Base-by-base conservation (phyloP, 2,113 vertebrate genomes). In the Columba janthina region DNA sequence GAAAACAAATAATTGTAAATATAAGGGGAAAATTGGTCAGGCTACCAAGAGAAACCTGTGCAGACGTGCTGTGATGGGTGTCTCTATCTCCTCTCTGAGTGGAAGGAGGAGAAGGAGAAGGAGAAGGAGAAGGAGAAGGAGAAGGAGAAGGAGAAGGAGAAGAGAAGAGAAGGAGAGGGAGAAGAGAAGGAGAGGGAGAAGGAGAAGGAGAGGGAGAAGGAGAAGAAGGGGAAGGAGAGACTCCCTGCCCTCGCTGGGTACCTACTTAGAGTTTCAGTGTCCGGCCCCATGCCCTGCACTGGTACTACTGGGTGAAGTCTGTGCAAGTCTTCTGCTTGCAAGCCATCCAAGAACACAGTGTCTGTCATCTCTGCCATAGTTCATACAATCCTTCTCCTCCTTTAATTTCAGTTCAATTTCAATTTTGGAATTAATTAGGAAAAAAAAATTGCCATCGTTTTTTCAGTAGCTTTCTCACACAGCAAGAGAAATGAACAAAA, bases 201-300 rank as follows among this genome's bases (percentile, higher is more conserved):
- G 38, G 38, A 38, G 17, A 44, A 8, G n/a, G 32, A 24, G 15
- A 19, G 24, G 46, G 40, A 58, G 38, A 56, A 32, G 31, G 67
- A 13, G 42, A 20, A 50, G 29, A 19, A 42, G 42, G 48, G 22
- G 15, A 19, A 9, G 40, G 13, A 44, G 22, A 32, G 10, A 51
- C 36, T 81, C 38, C 20, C 11, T 62, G 29, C 32, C 22, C 26
- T 71, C 36, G 15, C 15, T 7, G 3, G 24, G 22, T 29, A 32
- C 15, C 44, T 60, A 5, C 42, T 78, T 5, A 62, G 34, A 74
- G 26, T 15, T 56, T 69, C 32, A 5, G 8, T 50, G 82, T 81
- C 13, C 85, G 56, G 38, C 34, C 42, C 1, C 1, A 22, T 42
- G 61, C 38, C 0, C 0, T 44, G 76, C 44, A 5, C 32, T 58